Evolutionary conservation across 2,888 invertebrate species (phyloP), one percentile per base, ranked within the genome.

Genomic region (Choreutis nemorana): DNA sequence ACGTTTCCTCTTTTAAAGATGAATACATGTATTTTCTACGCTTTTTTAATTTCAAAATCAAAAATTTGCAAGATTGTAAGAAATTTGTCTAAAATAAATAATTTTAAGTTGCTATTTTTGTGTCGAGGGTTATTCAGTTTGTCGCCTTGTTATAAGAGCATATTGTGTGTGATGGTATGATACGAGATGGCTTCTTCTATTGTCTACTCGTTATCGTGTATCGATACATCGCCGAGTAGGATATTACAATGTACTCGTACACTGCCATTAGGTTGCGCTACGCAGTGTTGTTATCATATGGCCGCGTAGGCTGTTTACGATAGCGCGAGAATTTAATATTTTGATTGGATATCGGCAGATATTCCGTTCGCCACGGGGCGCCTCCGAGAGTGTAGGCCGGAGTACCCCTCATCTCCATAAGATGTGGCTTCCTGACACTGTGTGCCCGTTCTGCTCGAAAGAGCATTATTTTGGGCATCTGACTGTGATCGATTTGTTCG

Each of bases 401-500:
- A 49, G 50, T 52, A 42, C 44, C 50, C 44, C 55, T 57, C 60
- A 62, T 60, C 56, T 61, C 50, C 52, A 58, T 59, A 58, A 49
- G 52, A 55, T 50, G 48, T 51, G 49, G 43, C 45, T 48, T 45
- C 46, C 43, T 48, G 54, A 48, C 53, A 49, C 48, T 45, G 51
- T 50, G 39, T 44, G 41, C 39, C 41, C 45, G 48, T 43, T 46
- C 40, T 50, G 56, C 49, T 55, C 60, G 64, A 67, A 57, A 56
- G 52, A 58, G 56, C 55, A 65, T 72, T 65, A 67, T 71, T 70
- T 72, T 61, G 61, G 56, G 65, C 54, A 59, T 67, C 57, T 66
- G 75, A 77, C 73, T 66, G 66, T 73, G 75, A 78, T 78, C 58
- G 75, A 77, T 77, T 65, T 50, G 63, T 66, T 71, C 55, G 55